phyloP scores from a whole-genome alignment of 2,113 vertebrate genomes.

The Petrocephalus microphthalmus region DNA sequence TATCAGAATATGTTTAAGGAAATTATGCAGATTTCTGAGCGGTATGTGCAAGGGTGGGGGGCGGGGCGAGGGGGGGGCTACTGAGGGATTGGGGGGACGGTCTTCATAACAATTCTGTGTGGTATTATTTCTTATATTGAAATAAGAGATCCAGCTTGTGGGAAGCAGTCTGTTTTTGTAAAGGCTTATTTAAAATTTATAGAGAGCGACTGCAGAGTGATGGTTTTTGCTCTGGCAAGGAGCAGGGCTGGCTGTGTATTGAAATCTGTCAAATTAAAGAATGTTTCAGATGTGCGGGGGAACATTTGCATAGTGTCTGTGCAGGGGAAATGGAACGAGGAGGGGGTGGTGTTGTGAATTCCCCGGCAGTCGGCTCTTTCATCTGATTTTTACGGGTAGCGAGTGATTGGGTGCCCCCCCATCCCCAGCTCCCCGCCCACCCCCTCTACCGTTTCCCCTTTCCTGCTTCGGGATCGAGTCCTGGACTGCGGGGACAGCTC shows the following conservation, averaged over 20 bases:
- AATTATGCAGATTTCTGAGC: slow-evolving; percentile 52
- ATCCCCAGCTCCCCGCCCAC: neutral
- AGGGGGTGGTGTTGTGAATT: slow-evolving; percentile 13
- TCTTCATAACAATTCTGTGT: slow-evolving; percentile 36
- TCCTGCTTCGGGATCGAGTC: neutral
- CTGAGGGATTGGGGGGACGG: neutral
- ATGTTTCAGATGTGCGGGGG: slow-evolving; percentile 34
- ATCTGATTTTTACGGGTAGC: slow-evolving; percentile 18
- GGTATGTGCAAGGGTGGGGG: slow-evolving; percentile 24
- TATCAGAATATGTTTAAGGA: slow-evolving; percentile 52
- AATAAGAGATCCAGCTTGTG: slow-evolving; percentile 36
- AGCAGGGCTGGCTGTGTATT: slow-evolving; percentile 26
- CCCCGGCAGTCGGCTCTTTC: slow-evolving; percentile 23
- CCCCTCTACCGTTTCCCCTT: neutral
- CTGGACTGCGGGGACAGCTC: neutral
- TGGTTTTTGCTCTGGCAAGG: slow-evolving; percentile 27
- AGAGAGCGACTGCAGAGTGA: slow-evolving; percentile 29
- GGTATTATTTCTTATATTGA: slow-evolving; percentile 44
- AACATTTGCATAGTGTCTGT: slow-evolving; percentile 36
- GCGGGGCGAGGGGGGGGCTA: slow-evolving; percentile 19
- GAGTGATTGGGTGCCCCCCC: neutral
- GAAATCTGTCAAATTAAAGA: slow-evolving; percentile 40
- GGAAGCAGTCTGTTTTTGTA: slow-evolving; percentile 37
- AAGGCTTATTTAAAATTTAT: slow-evolving; percentile 41
- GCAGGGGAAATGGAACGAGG: slow-evolving; percentile 23